Percentiles rank a stretch among this genome's conserved stretches.
Evolutionary conservation across 2,797 vertebrate species (phyloP).

Genomic region (Hyperoplus lanceolatus): DNA sequence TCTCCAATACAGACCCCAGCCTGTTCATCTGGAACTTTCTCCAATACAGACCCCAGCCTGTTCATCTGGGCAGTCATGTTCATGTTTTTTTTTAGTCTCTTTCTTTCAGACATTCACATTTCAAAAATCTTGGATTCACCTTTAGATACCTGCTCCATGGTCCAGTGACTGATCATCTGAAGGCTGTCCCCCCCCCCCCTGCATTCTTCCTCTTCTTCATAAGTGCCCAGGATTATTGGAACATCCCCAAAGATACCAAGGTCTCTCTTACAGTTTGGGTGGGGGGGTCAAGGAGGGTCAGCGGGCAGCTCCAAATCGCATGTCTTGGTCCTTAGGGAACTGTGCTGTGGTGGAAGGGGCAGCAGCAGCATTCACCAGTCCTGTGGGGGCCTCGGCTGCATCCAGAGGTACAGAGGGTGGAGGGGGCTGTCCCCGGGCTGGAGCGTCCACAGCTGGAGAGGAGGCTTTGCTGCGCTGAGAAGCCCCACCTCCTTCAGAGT

Average conservation of each 20-base stretch:
- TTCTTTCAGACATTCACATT: constrained; percentile 75
- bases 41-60: constrained; percentile 10
- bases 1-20: constrained; percentile 17
- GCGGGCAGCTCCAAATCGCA: constrained; percentile 89
- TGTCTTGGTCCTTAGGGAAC: constrained; percentile 97
- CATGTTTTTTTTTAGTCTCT: constrained; percentile 29
- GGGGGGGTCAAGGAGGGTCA: constrained; percentile 49
- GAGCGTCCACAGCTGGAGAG: constrained; percentile 67
- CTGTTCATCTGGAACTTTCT: constrained; percentile 32
- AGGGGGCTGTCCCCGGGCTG: constrained; percentile 60
- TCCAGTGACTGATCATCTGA: constrained; percentile 78
- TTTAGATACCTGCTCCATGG: constrained; percentile 67
- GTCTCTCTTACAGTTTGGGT: constrained; percentile 66
- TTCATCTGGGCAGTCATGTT: constrained; percentile 33
- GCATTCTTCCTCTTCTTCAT: constrained; percentile 76
- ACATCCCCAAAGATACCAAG: constrained; percentile 63
- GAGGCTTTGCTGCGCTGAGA: constrained; percentile 69
- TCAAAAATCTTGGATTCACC: constrained; percentile 62
- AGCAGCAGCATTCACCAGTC: constrained; percentile 69
- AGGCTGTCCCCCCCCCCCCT: constrained; percentile 79
- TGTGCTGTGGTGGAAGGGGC: constrained; percentile 82
- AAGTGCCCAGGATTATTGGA: constrained; percentile 64
- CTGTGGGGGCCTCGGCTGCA: constrained; percentile 74
- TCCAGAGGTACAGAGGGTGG: constrained; percentile 82
- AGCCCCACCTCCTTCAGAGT: constrained; percentile 81